Percentiles rank a stretch among this genome's conserved stretches.
Conservation (phyloP, 2,888 invertebrate species). For the Steinernema carpocapsae region DNA sequence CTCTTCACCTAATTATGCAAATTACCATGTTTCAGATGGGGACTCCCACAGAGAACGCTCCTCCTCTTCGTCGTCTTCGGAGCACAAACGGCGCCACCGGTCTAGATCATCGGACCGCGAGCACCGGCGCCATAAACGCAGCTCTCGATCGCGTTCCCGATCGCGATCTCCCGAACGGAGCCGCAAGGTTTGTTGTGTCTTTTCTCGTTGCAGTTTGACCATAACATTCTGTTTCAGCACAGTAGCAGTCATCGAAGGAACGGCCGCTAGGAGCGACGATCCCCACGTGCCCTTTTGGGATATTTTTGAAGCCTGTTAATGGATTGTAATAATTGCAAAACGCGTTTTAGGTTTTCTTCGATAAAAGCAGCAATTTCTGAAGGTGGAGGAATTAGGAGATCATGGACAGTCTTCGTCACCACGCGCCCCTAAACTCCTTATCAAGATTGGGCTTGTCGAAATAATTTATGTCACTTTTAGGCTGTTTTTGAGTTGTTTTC, state of each 20-base stretch:
- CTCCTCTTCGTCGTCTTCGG: too few relatives aligned
- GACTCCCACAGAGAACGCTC: slow-evolving; percentile 8
- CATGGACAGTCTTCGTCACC: background rate
- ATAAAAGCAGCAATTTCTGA: too few relatives aligned
- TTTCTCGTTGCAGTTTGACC: background rate
- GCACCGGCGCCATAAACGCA: slow-evolving; percentile 18
- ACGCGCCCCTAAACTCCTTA: slow-evolving; percentile 15
- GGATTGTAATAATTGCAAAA: too few relatives aligned
- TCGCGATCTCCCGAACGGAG: slow-evolving; percentile 15
- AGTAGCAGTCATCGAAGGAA: background rate
- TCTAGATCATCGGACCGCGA: slow-evolving; percentile 9
- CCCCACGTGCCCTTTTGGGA: too few relatives aligned
- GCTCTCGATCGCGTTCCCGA: slow-evolving; percentile 16
- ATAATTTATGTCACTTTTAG: slow-evolving; percentile 33
- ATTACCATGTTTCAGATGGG: background rate
- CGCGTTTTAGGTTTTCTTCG: too few relatives aligned
- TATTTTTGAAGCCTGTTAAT: too few relatives aligned
- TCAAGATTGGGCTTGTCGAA: slow-evolving; percentile 24
- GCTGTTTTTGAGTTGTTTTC: background rate
- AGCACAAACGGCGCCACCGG: slow-evolving; percentile 9
- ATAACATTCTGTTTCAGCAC: slow-evolving; percentile 7
- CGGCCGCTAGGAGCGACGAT: background rate
- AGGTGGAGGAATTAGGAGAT: slow-evolving; percentile 6
- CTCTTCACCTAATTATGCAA: background rate
- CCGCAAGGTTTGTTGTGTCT: slow-evolving; percentile 9